Conservation (phyloP, 2,797 vertebrate species). For the Chaetodon trifasciatus region DNA sequence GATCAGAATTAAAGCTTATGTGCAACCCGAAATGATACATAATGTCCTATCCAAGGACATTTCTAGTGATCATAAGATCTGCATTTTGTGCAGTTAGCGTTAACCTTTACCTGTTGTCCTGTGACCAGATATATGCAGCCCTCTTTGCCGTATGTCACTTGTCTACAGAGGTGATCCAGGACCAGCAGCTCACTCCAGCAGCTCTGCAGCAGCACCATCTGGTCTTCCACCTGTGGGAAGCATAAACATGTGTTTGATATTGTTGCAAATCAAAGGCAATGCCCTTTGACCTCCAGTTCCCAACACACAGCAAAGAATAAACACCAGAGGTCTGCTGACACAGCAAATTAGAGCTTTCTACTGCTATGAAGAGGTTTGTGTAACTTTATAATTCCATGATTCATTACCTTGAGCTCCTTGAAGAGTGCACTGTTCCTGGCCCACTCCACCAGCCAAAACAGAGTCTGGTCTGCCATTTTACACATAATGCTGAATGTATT, state of each 20-base stretch:
- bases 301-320: neutral
- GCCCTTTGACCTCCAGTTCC: neutral
- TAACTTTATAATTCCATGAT: neutral
- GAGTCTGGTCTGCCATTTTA: conserved; percentile 89
- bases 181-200: conserved; percentile 90
- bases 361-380: neutral
- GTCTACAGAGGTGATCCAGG: conserved; percentile 88
- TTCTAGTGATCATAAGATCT: neutral
- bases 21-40: neutral
- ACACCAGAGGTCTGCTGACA: neutral
- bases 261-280: neutral
- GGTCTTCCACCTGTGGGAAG: conserved; percentile 85
- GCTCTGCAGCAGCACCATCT: conserved; percentile 89
- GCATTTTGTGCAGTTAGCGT: neutral
- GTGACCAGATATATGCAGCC: conserved; percentile 87
- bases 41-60: neutral
- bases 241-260: neutral
- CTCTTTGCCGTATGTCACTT: conserved; percentile 86
- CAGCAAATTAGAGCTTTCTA: neutral
- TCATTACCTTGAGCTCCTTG: conserved; percentile 87
- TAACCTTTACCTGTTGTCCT: conserved; percentile 84
- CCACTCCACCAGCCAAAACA: conserved; percentile 89
- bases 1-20: neutral
- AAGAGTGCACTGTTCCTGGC: conserved; percentile 86
- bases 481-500: conserved; percentile 91